Evolutionary conservation across 2,888 invertebrate species (phyloP), one percentile per base, ranked within the genome.

Genomic region (Pyrocoelia pectoralis): DNA sequence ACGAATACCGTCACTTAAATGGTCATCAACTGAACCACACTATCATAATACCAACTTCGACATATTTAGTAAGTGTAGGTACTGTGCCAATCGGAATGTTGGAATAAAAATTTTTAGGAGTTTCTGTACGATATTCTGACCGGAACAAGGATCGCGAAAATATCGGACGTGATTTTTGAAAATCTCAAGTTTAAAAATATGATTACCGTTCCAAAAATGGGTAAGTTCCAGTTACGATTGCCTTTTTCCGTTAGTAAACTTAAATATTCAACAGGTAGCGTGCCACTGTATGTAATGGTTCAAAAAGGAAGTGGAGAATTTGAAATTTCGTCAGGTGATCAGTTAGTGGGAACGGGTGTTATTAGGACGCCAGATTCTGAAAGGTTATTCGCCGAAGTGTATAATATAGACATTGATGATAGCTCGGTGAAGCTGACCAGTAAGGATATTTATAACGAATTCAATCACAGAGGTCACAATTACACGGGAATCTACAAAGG

Each of bases 361-460:
- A 87, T 93, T 54, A 86, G 85, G 53, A 83, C 84, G 1, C 84
- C 87, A 62, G 84, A 85, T 71, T 83, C 85, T 0, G 85, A 85
- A 0, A 83, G 85, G 60, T 84, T 86, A 61, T 84, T 84, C 75
- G 77, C 86, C 1, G 81, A 83, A 1, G 77, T 86, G 0, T 82
- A 83, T 1, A 75, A 77, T 12, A 73, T 83, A 5, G 72, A 82
- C 80, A 66, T 76, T 70, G 78, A 40, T 78, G 83, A 62, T 9
- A 83, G 83, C 57, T 74, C 83, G 40, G 83, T 85, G 33, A 83
- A 84, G 48, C 73, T 91, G 73, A 80, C 86, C 0, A 84, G 84
- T 1, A 87, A 85, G 68, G 91, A 90, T 78, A 85, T 91, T 74
- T 91, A 91, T 73, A 89, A 87, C 69, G 90, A 91, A 74, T 79